Evolutionary conservation across 2,113 vertebrate species (phyloP).

Genomic region (Hippocampus abdominalis): DNA sequence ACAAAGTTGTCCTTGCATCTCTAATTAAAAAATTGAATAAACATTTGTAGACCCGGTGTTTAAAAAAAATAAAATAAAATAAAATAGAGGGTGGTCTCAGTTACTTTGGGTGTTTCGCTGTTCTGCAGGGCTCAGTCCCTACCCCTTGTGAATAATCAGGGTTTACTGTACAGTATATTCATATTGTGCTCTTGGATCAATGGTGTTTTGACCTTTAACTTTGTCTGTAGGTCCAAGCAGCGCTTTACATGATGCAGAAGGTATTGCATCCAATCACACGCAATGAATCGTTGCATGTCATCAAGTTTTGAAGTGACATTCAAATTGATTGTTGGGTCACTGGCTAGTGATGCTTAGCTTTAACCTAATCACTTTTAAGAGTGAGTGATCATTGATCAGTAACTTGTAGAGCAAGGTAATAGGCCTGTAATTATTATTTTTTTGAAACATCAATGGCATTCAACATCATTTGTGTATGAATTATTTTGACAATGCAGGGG

Average conservation of each 20-base stretch:
- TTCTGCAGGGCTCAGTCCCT: background rate
- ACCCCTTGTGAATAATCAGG: background rate
- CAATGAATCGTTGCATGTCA: constrained; percentile 19
- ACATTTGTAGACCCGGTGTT: too few species aligned
- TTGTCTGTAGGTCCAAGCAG: constrained; percentile 46
- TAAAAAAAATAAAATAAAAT: too few species aligned
- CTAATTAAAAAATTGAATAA: too few species aligned
- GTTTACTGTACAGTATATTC: background rate
- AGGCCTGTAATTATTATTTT: too few species aligned
- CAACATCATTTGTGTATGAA: too few species aligned
- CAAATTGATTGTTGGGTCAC: background rate
- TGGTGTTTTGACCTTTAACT: constrained; percentile 28
- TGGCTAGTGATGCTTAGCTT: background rate
- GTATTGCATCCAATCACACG: constrained; percentile 28
- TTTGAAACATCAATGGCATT: background rate
- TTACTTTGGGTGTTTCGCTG: background rate
- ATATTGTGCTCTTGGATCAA: background rate
- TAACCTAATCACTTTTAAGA: background rate
- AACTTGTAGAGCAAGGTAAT: background rate
- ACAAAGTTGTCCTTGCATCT: too few species aligned
- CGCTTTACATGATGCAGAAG: constrained; percentile 32
- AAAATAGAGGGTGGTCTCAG: too few species aligned
- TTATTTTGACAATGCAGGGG: too few species aligned
- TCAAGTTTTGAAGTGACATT: background rate
- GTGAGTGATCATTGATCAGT: background rate